A percentile compares a stretch with the other conserved stretches of the same genome.
These are phyloP conservation scores for Ptiloglossa arizonensis DNA, from an alignment of 1,140 invertebrate species.

Conservation along the genomic window DNA sequence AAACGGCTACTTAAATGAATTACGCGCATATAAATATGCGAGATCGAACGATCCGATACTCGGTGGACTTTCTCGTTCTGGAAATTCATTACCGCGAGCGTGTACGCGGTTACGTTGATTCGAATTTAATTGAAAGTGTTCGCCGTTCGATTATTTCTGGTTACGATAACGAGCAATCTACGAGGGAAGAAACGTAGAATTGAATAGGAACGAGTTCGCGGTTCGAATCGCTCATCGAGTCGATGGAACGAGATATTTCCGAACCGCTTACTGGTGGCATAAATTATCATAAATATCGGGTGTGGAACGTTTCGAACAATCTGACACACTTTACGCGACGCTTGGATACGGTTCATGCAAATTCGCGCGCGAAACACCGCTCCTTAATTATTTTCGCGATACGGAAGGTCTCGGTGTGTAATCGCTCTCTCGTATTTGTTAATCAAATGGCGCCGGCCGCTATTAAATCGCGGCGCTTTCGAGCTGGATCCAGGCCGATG, in stretches of 20 bases:
- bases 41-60: too few species aligned
- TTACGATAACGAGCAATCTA: too few species aligned
- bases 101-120: too few species aligned
- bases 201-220: too few species aligned
- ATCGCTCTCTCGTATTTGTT: conserved; percentile 60
- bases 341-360: conserved; percentile 48
- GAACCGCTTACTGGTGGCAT: neutral
- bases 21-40: too few species aligned
- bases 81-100: too few species aligned
- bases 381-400: conserved; percentile 61
- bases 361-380: conserved; percentile 42
- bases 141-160: too few species aligned
- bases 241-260: neutral
- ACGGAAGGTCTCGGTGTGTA: conserved; percentile 24
- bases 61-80: too few species aligned
- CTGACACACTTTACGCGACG: neutral
- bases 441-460: conserved; percentile 61
- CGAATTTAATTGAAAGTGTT: too few species aligned
- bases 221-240: too few species aligned
- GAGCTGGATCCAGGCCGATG: conserved; percentile 9
- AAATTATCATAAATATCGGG: conserved; percentile 32
- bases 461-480: conserved; percentile 48
- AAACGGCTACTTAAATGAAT: too few species aligned
- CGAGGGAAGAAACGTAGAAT: too few species aligned
- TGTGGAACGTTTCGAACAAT: neutral